These are phyloP conservation scores for Hydrocynus forskahlii DNA, from an alignment of 2,797 vertebrate genomes.

Conservation along the genomic window DNA sequence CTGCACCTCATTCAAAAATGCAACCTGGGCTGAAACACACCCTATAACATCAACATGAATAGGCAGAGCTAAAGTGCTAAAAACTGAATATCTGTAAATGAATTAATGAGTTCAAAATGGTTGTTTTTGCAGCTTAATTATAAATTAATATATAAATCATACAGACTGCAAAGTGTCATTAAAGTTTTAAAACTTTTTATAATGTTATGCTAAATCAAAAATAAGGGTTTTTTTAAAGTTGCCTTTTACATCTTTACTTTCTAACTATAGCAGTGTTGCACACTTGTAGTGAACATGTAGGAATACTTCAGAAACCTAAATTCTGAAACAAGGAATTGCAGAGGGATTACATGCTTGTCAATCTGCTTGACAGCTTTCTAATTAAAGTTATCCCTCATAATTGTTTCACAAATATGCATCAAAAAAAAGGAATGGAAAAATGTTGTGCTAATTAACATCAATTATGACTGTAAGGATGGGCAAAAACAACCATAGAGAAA, in stretches of 20 bases:
- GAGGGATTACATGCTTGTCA: conserved; percentile 1
- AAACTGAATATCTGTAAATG: no score
- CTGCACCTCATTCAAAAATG: no score
- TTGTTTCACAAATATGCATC: conserved; percentile 1
- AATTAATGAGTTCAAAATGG: no score
- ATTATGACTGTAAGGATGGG: neutral
- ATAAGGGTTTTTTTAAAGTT: no score
- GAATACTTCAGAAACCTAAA: neutral
- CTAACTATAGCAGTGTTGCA: neutral
- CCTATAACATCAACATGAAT: no score
- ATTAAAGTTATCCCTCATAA: conserved; percentile 4
- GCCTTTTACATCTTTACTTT: neutral
- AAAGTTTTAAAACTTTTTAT: no score
- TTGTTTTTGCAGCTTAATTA: no score
- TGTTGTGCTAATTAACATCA: neutral
- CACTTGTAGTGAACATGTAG: neutral
- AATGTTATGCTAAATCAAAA: no score
- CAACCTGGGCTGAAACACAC: no score
- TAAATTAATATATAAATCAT: neutral
- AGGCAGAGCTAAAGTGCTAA: no score
- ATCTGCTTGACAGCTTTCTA: conserved; percentile 23
- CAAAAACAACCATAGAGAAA: neutral
- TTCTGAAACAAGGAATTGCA: neutral
- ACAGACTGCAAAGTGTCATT: no score
- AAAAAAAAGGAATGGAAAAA: neutral